A percentile compares a stretch with the other conserved stretches of the same genome.
These are phyloP conservation scores for Coleophora deauratella DNA, from an alignment of 2,888 invertebrate genomes.

Conservation along the genomic window DNA sequence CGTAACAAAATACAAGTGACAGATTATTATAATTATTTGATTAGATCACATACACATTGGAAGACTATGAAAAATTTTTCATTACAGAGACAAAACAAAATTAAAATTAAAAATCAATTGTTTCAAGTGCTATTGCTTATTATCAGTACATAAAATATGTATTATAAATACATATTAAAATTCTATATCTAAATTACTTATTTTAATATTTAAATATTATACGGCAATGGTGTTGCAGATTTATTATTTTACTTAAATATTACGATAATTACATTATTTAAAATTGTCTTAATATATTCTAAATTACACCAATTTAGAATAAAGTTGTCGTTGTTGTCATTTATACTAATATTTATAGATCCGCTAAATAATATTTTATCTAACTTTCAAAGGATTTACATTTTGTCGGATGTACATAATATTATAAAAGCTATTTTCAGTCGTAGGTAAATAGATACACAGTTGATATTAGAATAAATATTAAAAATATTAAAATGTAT, in stretches of 20 bases:
- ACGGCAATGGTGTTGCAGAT: conserved; percentile 55
- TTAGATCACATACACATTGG: conserved; percentile 60
- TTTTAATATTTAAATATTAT: conserved; percentile 22
- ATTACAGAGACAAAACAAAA: conserved; percentile 30
- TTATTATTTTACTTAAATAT: conserved; percentile 38
- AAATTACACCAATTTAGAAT: conserved; percentile 67
- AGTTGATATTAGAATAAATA: conserved; percentile 15
- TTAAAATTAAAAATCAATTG: conserved; percentile 30
- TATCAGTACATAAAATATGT: conserved; percentile 43
- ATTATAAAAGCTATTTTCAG: conserved; percentile 56
- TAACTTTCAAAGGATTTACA: conserved; percentile 10
- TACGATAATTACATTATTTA: conserved; percentile 12
- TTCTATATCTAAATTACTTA: conserved; percentile 20
- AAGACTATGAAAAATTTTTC: conserved; percentile 56
- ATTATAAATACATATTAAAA: conserved; percentile 26
- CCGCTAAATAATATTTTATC: conserved; percentile 21
- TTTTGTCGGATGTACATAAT: conserved; percentile 39
- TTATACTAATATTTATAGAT: conserved; percentile 17
- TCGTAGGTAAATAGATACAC: conserved; percentile 43
- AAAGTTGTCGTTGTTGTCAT: conserved; percentile 67
- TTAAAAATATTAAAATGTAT: conserved; percentile 14
- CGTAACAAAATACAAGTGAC: neutral
- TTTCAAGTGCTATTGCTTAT: conserved; percentile 46
- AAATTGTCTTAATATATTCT: conserved; percentile 24
- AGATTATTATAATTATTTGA: conserved; percentile 12